Evolutionary conservation across 2,797 vertebrate species (phyloP), one percentile per base, ranked within the genome.

Genomic region (Anableps anableps): DNA sequence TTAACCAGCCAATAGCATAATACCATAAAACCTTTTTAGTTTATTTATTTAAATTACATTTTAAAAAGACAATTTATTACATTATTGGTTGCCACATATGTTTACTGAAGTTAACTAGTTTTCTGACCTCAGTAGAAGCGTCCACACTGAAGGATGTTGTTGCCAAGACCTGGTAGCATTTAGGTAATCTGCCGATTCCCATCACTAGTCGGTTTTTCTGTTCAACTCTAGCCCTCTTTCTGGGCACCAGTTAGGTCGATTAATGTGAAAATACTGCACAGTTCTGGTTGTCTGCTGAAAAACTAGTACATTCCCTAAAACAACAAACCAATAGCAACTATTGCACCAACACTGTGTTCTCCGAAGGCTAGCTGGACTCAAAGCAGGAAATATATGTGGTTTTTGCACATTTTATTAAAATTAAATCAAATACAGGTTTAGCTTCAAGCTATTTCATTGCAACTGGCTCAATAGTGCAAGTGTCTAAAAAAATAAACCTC

Each of bases 331-430:
- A 13, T 31, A 14, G 1, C 4, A 60, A 17, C 58, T 60, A 16
- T 64, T 64, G 31, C 60, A 3, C 16, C 31, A 17, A 21, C 31
- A 64, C 14, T 21, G 6, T 16, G 31, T 58, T 58, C 53, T 17
- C 51, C 23, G 6, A 41, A 3, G 38, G 45, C 11, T 13, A 47
- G 38, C 45, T 50, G 48, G 48, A 19, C 62, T 36, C 9, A 38
- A 66, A 64, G 16, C 17, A 34, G 17, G 13, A 29, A 29, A 21
- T n/a, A 60, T 0, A 16, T 0, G 14, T 5, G 5, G 5, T 19
- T 62, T 62, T 34, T 62, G 5, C 29, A 60, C 82, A 88, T 83
- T 86, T 84, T 76, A 82, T 79, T 81, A 50, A 43, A 43, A 3
- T 53, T 77, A 74, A 82, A 73, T 80, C 79, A 73, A 75, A 81